phyloP scores from a whole-genome alignment of 2,888 invertebrate genomes.

The Ochlodes sylvanus region DNA sequence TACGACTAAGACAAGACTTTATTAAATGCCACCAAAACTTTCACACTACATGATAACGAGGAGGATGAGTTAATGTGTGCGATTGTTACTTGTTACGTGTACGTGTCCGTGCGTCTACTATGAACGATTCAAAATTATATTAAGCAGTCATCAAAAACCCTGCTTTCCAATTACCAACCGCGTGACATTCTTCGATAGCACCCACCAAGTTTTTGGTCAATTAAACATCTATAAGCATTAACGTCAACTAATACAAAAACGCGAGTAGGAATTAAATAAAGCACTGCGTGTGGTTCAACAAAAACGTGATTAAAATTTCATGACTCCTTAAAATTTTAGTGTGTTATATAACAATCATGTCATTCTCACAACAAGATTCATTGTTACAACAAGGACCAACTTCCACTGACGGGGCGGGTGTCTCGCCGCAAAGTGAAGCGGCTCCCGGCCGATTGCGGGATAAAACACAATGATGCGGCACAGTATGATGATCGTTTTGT shows the following conservation, averaged over 20 bases:
- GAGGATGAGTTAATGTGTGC: slow-evolving; percentile 33
- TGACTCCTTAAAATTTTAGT: neutral
- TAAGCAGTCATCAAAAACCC: slow-evolving; percentile 38
- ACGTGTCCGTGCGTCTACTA: slow-evolving; percentile 35
- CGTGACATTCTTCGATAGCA: slow-evolving; percentile 38
- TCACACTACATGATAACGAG: slow-evolving; percentile 28
- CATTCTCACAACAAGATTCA: neutral
- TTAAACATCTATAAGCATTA: slow-evolving; percentile 37
- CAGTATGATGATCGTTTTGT: too few species aligned
- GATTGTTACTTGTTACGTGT: slow-evolving; percentile 28
- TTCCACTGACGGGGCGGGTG: neutral
- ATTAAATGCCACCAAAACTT: slow-evolving; percentile 36
- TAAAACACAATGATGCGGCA: neutral
- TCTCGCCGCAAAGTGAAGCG: neutral
- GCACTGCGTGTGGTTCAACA: slow-evolving; percentile 10
- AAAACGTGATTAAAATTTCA: neutral
- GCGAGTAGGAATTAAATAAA: slow-evolving; percentile 16
- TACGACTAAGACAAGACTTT: slow-evolving; percentile 29
- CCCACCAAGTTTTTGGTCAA: slow-evolving; percentile 38
- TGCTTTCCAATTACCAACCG: slow-evolving; percentile 38
- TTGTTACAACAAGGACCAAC: neutral
- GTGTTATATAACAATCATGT: too few species aligned
- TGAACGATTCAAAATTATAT: slow-evolving; percentile 35
- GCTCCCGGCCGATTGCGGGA: neutral
- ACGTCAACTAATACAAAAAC: slow-evolving; percentile 25